Conservation (phyloP, 1,140 invertebrate genomes). For the Pogonomyrmex barbatus region DNA sequence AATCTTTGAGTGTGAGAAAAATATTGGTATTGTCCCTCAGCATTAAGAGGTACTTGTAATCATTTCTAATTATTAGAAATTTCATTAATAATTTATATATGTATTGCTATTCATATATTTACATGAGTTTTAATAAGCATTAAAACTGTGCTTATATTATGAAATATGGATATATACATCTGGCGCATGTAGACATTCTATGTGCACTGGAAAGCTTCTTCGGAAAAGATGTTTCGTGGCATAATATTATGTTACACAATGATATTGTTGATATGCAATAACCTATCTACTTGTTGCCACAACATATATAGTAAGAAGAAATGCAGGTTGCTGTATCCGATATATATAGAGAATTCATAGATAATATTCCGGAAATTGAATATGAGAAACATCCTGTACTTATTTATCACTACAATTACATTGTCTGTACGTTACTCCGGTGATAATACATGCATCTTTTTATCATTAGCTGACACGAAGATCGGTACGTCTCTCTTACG, state of each 20-base stretch:
- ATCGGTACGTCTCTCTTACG: not conserved
- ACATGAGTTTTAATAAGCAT: slow-evolving; percentile 40
- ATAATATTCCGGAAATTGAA: not conserved
- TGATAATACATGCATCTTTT: slow-evolving; percentile 1
- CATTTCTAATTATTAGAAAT: slow-evolving; percentile 27
- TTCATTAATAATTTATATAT: slow-evolving; percentile 38
- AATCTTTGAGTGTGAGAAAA: not conserved
- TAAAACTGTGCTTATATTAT: slow-evolving; percentile 31
- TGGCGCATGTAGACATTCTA: slow-evolving; percentile 13
- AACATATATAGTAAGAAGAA: slow-evolving; percentile 28
- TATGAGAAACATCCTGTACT: not conserved
- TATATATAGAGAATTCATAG: not conserved
- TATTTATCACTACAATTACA: slow-evolving; percentile 1
- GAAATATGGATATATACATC: slow-evolving; percentile 27
- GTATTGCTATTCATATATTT: slow-evolving; percentile 29
- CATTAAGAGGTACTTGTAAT: slow-evolving; percentile 12
- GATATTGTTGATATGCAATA: slow-evolving; percentile 49
- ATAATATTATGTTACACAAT: slow-evolving; percentile 37
- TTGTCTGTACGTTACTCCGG: not conserved
- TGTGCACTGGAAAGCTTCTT: slow-evolving; percentile 14
- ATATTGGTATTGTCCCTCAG: not conserved
- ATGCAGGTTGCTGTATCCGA: not conserved
- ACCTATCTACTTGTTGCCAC: slow-evolving; percentile 42
- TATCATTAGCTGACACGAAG: slow-evolving; percentile 11
- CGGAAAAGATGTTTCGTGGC: slow-evolving; percentile 24